These are phyloP conservation scores for Rhizoglyphus robini DNA, from an alignment of 1,140 invertebrate genomes.

Conservation along the genomic window DNA sequence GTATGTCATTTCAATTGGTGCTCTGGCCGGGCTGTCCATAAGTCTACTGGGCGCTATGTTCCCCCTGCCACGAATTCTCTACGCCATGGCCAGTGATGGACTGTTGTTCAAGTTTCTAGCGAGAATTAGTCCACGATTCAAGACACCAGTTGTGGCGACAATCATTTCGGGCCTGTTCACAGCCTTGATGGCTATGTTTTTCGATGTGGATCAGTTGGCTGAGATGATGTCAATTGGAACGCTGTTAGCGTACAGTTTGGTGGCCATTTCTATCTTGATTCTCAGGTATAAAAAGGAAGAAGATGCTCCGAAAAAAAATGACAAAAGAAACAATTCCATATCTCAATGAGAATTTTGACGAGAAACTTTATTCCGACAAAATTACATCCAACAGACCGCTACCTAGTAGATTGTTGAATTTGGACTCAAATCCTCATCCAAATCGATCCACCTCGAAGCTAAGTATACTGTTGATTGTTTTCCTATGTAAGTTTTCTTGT, in stretches of 20 bases:
- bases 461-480: neutral
- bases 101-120: conserved; percentile 58
- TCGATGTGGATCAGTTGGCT: conserved; percentile 71
- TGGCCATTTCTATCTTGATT: neutral
- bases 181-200: conserved; percentile 69
- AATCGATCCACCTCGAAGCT: neutral
- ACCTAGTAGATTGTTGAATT: neutral
- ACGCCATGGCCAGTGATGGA: conserved; percentile 81
- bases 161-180: conserved; percentile 52
- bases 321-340: too few relatives aligned
- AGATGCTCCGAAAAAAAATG: too few relatives aligned
- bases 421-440: neutral
- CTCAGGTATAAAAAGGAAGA: neutral
- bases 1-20: conserved; percentile 62
- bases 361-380: neutral
- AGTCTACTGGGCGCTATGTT: conserved; percentile 93
- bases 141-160: conserved; percentile 70
- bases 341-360: neutral
- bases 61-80: conserved; percentile 83
- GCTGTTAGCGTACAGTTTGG: neutral
- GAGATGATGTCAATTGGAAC: conserved; percentile 94
- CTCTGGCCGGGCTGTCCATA: conserved; percentile 53
- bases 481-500: conserved; percentile 5
- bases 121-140: conserved; percentile 41
- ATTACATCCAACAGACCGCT: neutral